Evolutionary conservation across 2,797 vertebrate genomes (phyloP).

Genomic region (Halcyon leucocephala): DNA sequence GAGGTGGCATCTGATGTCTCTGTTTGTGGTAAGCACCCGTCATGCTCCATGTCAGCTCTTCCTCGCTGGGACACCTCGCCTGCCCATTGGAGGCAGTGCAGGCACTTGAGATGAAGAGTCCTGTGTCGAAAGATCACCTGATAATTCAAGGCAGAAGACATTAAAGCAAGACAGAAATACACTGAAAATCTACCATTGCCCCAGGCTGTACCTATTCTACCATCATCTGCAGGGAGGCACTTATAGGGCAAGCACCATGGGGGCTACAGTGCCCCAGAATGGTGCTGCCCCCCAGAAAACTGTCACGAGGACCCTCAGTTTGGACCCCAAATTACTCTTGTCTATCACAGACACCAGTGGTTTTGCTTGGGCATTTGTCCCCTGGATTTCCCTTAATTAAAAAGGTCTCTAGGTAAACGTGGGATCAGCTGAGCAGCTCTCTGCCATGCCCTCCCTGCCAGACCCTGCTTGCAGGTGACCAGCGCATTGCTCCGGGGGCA

Average conservation of each 20-base stretch:
- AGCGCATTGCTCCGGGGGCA: rapidly evolving
- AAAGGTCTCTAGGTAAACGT: background rate
- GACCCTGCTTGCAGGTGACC: background rate
- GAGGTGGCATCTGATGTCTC: background rate
- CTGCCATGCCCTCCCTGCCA: background rate
- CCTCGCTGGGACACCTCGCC: background rate
- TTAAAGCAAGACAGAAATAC: background rate
- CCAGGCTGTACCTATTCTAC: background rate
- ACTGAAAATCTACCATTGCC: background rate
- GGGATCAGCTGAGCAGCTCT: background rate
- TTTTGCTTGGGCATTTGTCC: background rate
- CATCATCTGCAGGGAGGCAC: background rate
- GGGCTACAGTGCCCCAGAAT: background rate
- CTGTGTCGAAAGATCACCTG: background rate
- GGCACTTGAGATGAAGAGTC: background rate
- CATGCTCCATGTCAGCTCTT: rapidly evolving
- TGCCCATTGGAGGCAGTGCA: background rate
- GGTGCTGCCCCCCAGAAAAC: background rate
- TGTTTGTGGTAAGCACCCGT: background rate
- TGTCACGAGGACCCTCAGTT: background rate
- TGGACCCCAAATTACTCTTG: background rate
- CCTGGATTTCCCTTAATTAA: background rate
- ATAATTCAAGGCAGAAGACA: background rate
- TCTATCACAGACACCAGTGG: background rate
- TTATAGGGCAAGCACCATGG: background rate